phyloP scores from a whole-genome alignment of 1,140 invertebrate genomes.

The Ceratitis capitata region DNA sequence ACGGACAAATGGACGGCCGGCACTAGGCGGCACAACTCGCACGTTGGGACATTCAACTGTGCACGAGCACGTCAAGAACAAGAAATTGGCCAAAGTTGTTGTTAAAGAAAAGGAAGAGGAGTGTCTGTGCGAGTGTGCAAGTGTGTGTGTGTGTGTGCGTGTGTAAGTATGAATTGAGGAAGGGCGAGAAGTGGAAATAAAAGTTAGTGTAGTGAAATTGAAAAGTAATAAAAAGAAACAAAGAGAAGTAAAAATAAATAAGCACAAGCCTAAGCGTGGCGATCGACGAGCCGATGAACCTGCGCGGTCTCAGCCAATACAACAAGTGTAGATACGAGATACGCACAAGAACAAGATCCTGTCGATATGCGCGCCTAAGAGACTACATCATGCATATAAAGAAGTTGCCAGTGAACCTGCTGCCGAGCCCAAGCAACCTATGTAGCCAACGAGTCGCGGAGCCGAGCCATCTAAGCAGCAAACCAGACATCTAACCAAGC shows the following conservation, averaged over 20 bases:
- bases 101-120: neutral
- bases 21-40: neutral
- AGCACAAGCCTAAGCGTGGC: constrained; percentile 10
- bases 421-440: neutral
- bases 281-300: neutral
- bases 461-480: neutral
- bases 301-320: neutral
- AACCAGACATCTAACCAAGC: neutral
- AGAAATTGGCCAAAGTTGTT: neutral
- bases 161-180: neutral
- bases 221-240: neutral
- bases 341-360: constrained; percentile 28
- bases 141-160: neutral
- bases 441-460: too few species aligned
- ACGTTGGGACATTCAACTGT: neutral
- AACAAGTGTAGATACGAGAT: constrained; percentile 37
- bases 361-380: neutral
- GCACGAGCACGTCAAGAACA: neutral
- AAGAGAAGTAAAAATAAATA: neutral
- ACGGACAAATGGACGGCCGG: too few species aligned
- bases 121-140: neutral
- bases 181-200: neutral
- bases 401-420: neutral
- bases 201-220: neutral
- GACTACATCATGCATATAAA: neutral